A percentile compares a stretch with the other conserved stretches of the same genome.
These are phyloP conservation scores for Watsonalla binaria DNA, from an alignment of 2,888 invertebrate species.

Conservation along the genomic window DNA sequence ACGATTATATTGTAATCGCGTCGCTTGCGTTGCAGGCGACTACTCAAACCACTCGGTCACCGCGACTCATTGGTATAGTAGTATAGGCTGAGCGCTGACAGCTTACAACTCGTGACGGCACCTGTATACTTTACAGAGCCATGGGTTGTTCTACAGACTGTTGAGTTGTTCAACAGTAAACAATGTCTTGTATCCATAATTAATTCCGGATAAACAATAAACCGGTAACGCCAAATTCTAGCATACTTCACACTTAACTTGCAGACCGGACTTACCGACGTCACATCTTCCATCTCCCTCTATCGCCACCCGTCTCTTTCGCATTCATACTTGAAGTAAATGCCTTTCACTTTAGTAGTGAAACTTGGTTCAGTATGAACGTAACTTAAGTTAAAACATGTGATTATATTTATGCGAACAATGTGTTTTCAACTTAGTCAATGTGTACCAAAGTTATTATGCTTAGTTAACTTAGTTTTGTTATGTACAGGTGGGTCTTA, in stretches of 20 bases:
- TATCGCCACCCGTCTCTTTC: constrained; percentile 33
- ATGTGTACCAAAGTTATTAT: constrained; percentile 58
- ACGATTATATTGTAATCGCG: too few relatives aligned
- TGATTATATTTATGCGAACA: constrained; percentile 25
- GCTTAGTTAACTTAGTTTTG: constrained; percentile 43
- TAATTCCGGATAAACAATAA: not conserved
- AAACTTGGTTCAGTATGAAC: constrained; percentile 17
- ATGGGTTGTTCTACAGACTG: too few relatives aligned
- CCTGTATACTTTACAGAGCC: not conserved
- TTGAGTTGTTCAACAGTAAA: too few relatives aligned
- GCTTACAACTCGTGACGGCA: too few relatives aligned
- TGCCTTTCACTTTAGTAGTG: constrained; percentile 62
- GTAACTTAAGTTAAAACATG: constrained; percentile 7
- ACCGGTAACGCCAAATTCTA: not conserved
- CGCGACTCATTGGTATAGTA: too few relatives aligned
- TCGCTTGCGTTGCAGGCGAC: too few relatives aligned
- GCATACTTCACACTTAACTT: constrained; percentile 2
- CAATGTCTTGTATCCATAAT: not conserved
- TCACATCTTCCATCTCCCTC: constrained; percentile 34
- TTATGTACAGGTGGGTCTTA: constrained; percentile 38
- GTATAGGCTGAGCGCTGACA: too few relatives aligned
- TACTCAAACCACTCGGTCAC: too few relatives aligned
- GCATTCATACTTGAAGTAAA: constrained; percentile 28
- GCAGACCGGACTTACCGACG: constrained; percentile 24
- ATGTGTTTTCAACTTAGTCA: constrained; percentile 47